Conservation (phyloP, 23 tunicate genomes). For the Halocynthia roretzi region DNA sequence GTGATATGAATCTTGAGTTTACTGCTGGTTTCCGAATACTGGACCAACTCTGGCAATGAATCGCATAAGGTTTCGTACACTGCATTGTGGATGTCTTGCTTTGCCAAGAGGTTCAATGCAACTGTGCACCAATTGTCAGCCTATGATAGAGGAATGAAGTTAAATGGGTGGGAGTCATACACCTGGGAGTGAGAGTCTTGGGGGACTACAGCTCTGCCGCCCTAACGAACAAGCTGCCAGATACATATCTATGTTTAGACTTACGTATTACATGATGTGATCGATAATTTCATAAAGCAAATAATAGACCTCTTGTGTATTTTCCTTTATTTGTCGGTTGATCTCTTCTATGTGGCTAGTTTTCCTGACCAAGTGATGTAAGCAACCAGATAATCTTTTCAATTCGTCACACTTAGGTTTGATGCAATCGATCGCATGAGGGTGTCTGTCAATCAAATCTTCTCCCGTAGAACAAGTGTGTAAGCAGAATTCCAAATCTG, state of each 20-base stretch:
- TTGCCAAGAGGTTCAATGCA: too few species aligned
- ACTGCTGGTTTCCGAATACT: too few species aligned
- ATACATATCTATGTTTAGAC: not conserved
- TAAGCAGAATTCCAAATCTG: not conserved
- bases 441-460: constrained; percentile 16
- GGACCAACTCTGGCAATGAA: too few species aligned
- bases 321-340: not conserved
- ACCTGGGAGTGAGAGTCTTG: too few species aligned
- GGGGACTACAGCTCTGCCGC: too few species aligned
- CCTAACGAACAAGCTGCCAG: not conserved
- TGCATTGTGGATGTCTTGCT: too few species aligned
- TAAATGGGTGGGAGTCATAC: too few species aligned
- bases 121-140: too few species aligned
- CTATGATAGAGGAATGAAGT: too few species aligned
- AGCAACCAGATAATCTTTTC: not conserved
- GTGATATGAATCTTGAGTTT: too few species aligned
- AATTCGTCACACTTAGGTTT: constrained; percentile 61
- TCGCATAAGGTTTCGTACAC: too few species aligned
- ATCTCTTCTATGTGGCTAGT: not conserved
- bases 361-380: not conserved
- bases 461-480: constrained; percentile 12
- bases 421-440: constrained; percentile 66
- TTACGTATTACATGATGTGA: not conserved
- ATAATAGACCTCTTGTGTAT: not conserved
- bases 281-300: not conserved